Percentiles rank a stretch among this genome's conserved stretches.
Evolutionary conservation across 2,888 invertebrate genomes (phyloP).

Genomic region (Pterobdella sp.): DNA sequence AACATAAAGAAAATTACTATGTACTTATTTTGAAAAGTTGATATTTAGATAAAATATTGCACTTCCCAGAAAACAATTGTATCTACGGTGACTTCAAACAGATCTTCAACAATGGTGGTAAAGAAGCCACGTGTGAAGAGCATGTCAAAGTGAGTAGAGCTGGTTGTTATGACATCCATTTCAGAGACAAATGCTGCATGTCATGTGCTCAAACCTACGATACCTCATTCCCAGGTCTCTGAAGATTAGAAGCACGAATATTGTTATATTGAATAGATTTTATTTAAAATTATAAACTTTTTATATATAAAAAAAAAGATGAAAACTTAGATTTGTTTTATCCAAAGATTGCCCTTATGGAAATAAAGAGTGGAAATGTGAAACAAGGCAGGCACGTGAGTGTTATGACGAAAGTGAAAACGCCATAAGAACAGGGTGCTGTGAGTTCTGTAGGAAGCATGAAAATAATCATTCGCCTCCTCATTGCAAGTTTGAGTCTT

Average conservation of each 20-base stretch:
- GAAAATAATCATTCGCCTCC: neutral
- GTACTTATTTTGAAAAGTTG: neutral
- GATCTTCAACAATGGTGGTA: neutral
- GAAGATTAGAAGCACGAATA: too few relatives aligned
- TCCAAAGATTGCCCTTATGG: conserved; percentile 26
- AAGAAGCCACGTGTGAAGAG: neutral
- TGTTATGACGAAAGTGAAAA: conserved; percentile 21
- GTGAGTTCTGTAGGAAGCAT: neutral
- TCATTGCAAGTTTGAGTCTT: too few relatives aligned
- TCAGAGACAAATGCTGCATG: too few relatives aligned
- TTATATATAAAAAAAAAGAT: too few relatives aligned
- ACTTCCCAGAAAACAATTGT: conserved; percentile 21
- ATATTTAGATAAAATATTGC: neutral
- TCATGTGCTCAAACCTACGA: conserved; percentile 13
- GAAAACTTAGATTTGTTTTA: too few relatives aligned
- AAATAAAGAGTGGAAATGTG: conserved; percentile 21
- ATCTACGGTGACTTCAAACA: conserved; percentile 29
- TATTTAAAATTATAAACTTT: too few relatives aligned
- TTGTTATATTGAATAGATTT: too few relatives aligned
- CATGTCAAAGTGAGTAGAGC: conserved; percentile 2
- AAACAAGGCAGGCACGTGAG: neutral
- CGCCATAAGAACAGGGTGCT: neutral
- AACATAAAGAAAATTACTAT: neutral
- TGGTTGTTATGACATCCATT: conserved; percentile 28
- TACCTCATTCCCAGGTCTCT: too few relatives aligned